A percentile compares a stretch with the other conserved stretches of the same genome.
Conservation (phyloP, 2,888 invertebrate genomes). For the Fragum sueziense region DNA sequence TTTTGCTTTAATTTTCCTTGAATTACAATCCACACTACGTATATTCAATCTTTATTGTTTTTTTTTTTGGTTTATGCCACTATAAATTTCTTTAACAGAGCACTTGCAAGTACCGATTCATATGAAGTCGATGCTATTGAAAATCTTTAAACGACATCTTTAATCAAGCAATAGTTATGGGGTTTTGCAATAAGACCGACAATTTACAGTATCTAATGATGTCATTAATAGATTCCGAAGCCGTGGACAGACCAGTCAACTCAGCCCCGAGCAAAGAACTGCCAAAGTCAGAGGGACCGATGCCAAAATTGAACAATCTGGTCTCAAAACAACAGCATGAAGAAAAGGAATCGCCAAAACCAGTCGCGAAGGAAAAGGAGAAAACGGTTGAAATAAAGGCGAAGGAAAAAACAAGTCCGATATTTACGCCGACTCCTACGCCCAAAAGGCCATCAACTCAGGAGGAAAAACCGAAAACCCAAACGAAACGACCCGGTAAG, state of each 20-base stretch:
- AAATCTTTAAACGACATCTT: no score
- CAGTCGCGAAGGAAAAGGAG: background rate
- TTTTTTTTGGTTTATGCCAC: no score
- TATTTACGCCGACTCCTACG: background rate
- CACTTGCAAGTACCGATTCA: no score
- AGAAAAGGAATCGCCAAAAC: slow-evolving; percentile 4
- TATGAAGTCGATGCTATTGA: no score
- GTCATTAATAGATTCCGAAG: slow-evolving; percentile 27
- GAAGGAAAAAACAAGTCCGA: slow-evolving; percentile 3
- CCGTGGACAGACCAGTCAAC: slow-evolving; percentile 31
- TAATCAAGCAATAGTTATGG: no score
- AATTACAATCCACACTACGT: no score
- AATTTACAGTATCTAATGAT: no score
- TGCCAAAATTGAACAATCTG: slow-evolving; percentile 56
- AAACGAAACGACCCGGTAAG: background rate
- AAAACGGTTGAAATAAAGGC: background rate
- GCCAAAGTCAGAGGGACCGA: slow-evolving; percentile 32
- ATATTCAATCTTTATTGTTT: no score
- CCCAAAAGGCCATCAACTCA: background rate
- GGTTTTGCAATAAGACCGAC: no score
- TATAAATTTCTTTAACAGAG: no score
- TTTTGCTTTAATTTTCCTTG: no score
- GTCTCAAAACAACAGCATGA: slow-evolving; percentile 7
- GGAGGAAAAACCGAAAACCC: background rate
- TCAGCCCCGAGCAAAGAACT: slow-evolving; percentile 57